Conservation (phyloP, 2,888 invertebrate genomes). For the Blastobasis adustella region DNA sequence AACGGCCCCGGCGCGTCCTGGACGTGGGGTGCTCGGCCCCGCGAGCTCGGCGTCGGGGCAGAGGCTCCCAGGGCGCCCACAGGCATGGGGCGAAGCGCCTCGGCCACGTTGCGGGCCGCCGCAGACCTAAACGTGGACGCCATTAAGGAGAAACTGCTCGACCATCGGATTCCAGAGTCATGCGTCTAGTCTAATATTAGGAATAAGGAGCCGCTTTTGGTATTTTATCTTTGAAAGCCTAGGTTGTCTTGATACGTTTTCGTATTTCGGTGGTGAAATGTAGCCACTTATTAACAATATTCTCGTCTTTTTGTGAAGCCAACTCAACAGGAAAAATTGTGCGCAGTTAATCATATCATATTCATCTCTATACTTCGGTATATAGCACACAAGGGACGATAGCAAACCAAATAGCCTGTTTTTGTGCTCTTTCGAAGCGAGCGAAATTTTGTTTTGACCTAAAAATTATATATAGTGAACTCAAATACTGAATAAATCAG, state of each 20-base stretch:
- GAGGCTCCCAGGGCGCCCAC: conserved; percentile 22
- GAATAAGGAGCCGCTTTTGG: not conserved
- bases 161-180: conserved; percentile 90
- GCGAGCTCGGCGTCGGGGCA: conserved; percentile 36
- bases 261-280: not conserved
- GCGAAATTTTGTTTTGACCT: too few relatives aligned
- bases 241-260: not conserved
- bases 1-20: conserved; percentile 69
- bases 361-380: not conserved
- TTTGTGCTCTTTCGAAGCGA: too few relatives aligned
- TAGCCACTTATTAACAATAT: not conserved
- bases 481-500: too few relatives aligned
- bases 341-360: not conserved
- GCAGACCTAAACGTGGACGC: conserved; percentile 84
- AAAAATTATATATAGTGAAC: too few relatives aligned
- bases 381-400: conserved; percentile 1
- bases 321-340: not conserved
- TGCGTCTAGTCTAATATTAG: conserved; percentile 79
- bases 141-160: conserved; percentile 90
- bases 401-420: too few relatives aligned
- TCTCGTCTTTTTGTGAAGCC: not conserved
- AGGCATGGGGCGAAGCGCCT: conserved; percentile 58
- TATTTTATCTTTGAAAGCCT: not conserved
- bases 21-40: conserved; percentile 70
- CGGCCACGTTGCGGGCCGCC: conserved; percentile 61